phyloP scores from a whole-genome alignment of 2,888 invertebrate species.

The Aethes cnicana region DNA sequence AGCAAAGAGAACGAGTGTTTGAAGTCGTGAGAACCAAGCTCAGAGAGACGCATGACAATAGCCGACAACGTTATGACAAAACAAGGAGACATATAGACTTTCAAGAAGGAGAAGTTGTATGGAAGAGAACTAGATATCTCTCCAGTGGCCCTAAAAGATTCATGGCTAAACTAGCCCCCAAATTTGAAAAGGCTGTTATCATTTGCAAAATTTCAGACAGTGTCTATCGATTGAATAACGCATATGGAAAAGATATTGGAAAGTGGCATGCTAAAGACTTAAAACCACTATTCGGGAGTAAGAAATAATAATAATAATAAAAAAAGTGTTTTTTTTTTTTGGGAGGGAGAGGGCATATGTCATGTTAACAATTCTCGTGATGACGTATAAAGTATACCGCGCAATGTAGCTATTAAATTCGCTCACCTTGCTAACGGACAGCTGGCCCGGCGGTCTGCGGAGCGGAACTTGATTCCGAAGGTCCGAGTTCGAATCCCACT shows the following conservation, averaged over 20 bases:
- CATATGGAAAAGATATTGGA: conserved; percentile 24
- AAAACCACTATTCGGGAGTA: neutral
- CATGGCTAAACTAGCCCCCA: conserved; percentile 29
- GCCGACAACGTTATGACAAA: neutral
- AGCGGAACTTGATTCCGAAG: too few species aligned
- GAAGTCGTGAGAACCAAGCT: neutral
- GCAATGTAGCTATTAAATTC: too few species aligned
- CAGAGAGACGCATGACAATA: neutral
- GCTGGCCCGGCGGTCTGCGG: too few species aligned
- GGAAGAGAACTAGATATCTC: conserved; percentile 32
- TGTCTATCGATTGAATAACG: conserved; percentile 25
- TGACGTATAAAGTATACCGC: too few species aligned
- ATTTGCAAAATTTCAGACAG: conserved; percentile 16
- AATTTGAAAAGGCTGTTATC: conserved; percentile 24
- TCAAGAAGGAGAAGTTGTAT: conserved; percentile 15
- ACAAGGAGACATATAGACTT: neutral
- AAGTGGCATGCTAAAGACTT: conserved; percentile 14
- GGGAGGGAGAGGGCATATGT: conserved; percentile 2
- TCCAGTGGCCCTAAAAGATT: conserved; percentile 30
- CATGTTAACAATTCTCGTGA: too few species aligned
- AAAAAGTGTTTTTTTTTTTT: neutral
- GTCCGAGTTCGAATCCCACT: too few species aligned
- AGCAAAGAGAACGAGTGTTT: neutral
- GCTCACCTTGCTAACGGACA: too few species aligned
- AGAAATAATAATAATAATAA: too few species aligned